Base-by-base conservation (phyloP, 2,797 vertebrate genomes). In the Mus caroli region DNA sequence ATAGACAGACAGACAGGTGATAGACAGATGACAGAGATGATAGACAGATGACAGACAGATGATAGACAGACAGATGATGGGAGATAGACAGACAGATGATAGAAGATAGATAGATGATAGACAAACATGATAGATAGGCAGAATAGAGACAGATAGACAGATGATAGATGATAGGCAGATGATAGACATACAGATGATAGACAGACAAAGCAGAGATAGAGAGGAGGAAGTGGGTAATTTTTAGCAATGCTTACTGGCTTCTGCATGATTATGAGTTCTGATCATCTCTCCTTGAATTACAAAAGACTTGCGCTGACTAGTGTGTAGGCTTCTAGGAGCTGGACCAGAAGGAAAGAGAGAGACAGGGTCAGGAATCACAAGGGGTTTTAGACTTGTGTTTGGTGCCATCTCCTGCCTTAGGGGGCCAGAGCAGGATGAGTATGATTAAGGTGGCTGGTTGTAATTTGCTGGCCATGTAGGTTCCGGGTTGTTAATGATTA, bases 401-500 rank as follows among this genome's bases (percentile, higher is more conserved):
- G 92, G 83, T 24, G 58, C 22, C 22, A 24, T 24, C 22, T 58
- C 58, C 91, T 85, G 50, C 75, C 40, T 43, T 43, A 43, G 50
- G 31, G 22, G 86, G 8, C n/a, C 46, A 67, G 31, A 14, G 34
- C 71, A 52, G 67, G 75, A 40, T 64, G 58, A 9, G 20, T 86
- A 0, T 82, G 64, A 37, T 37, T 89, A 17, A 60, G 34, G 54
- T 58, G 28, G 12, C 50, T 67, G 26, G 10, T 76, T 56, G 67
- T 78, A 52, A 26, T 77, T 77, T 78, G 46, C 22, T 89, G 56
- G n/a, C 20, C 64, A 56, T 91, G 58, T 37, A 54, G 54, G n/a
- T 93, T 92, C 6, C 40, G 20, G 79, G 43, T 93, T 86, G 60
- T 92, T 95, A 50, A 67, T 67, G 73, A n/a, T 64, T 83, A 88